These are phyloP conservation scores for Gallinago jamesoni DNA, from an alignment of 2,113 vertebrate species.

Conservation along the genomic window DNA sequence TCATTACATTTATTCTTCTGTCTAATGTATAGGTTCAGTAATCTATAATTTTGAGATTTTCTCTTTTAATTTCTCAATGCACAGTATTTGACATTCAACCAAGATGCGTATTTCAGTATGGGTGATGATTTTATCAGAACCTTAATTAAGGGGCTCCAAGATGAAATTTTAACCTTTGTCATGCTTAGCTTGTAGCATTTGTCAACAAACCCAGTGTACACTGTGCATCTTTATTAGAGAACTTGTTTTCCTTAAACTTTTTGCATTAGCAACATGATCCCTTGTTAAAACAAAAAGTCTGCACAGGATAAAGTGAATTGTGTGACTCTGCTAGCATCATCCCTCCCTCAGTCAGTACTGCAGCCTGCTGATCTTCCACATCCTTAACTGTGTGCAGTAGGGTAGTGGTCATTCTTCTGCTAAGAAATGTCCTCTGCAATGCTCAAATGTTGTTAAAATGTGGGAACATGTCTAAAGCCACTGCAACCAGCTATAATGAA, in stretches of 20 bases:
- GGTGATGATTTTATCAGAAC: neutral
- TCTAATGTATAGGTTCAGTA: neutral
- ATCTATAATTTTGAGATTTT: neutral
- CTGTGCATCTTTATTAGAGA: neutral
- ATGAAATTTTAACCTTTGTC: neutral
- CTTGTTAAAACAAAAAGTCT: neutral
- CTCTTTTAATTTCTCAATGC: neutral
- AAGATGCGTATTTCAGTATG: neutral
- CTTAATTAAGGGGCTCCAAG: neutral
- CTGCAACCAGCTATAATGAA: neutral
- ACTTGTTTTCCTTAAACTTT: neutral
- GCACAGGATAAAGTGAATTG: neutral
- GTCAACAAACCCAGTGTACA: neutral
- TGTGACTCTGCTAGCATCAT: neutral
- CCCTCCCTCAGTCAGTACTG: neutral
- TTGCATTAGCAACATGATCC: neutral
- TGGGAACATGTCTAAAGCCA: neutral
- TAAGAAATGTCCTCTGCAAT: neutral
- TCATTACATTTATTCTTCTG: neutral
- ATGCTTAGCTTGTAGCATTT: neutral
- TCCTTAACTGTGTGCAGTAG: neutral
- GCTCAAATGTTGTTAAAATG: neutral
- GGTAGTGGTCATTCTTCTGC: neutral
- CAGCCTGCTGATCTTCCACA: neutral
- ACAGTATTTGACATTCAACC: neutral